Percentiles rank a stretch among this genome's conserved stretches.
Conservation (phyloP, 1,140 invertebrate species). For the Drosophila guanche region DNA sequence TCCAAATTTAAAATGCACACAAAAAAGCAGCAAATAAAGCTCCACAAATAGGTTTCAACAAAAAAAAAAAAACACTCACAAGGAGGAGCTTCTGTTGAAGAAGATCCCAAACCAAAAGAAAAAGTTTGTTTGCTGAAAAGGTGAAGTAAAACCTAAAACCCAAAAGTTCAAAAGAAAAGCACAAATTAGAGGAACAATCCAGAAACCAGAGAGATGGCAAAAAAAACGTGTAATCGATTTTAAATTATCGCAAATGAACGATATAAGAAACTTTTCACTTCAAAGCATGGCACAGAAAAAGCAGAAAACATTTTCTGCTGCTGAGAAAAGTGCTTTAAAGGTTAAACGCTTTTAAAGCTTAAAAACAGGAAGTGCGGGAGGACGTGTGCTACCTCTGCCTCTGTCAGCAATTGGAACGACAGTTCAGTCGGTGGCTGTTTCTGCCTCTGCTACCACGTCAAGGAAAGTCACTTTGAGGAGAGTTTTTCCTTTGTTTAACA, state of each 20-base stretch:
- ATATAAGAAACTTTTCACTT: slow-evolving; percentile 33
- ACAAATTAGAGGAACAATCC: slow-evolving; percentile 38
- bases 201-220: neutral
- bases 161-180: slow-evolving; percentile 41
- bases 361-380: too few species aligned
- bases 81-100: slow-evolving; percentile 6
- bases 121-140: slow-evolving; percentile 28
- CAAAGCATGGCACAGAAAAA: slow-evolving; percentile 16
- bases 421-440: neutral
- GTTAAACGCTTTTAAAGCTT: slow-evolving; percentile 32
- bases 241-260: slow-evolving; percentile 43
- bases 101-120: slow-evolving; percentile 17
- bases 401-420: too few species aligned
- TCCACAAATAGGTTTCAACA: neutral
- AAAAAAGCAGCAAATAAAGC: slow-evolving; percentile 15
- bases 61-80: slow-evolving; percentile 7
- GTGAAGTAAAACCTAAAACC: slow-evolving; percentile 5
- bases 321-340: neutral
- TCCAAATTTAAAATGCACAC: slow-evolving; percentile 40
- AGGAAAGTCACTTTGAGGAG: slow-evolving; percentile 44
- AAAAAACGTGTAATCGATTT: slow-evolving; percentile 46
- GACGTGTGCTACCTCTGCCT: too few species aligned
- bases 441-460: slow-evolving; percentile 14
- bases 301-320: too few species aligned
- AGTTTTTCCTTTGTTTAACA: slow-evolving; percentile 31